Evolutionary conservation across 2,888 invertebrate genomes (phyloP), one percentile per base, ranked within the genome.

Genomic region (Ochlodes sylvanus): DNA sequence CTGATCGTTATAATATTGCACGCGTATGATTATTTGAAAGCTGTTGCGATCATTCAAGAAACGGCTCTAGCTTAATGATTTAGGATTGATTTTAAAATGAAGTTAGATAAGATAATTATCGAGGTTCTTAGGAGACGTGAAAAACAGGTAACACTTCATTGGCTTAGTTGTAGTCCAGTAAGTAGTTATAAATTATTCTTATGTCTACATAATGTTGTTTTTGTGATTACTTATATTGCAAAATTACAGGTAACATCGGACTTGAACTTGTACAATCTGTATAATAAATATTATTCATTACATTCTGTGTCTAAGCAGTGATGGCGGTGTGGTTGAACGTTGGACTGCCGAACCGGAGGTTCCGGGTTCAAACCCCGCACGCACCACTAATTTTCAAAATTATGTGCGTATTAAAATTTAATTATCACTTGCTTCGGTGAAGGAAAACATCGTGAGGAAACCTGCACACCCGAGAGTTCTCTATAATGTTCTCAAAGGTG

Each of bases 81-180:
- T 61, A 61, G 19, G 55, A 21, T 19, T 41, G 55, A 44, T 44
- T 67, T 67, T 55, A 9, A 19, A 34, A 7, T 57, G 64, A 5
- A 63, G 17, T 27, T 10, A 21, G 4, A 3, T 10, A 9, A 38
- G 44, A 55, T 55, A 55, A 47, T 61, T 55, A 66, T 44, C 27
- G 41, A 52, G 66, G 60, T 66, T 54, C 58, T 66, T 54, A 38
- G 65, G 57, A 67, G 61, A 34, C 17, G 66, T 32, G 60, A 61
- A 67, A 61, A 67, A 67, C 61, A 55, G 55, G 67, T 61, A 61
- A 67, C 61, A 67, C 67, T 56, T 50, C 56, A 61, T 67, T 47
- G 61, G 15, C 12, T 58, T 21, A 19, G 19, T 44, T 65, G 50
- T 38, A 56, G 54, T 47, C 57, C 9, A 38, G 38, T 38, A 14